Conservation (phyloP, 2,888 invertebrate species). For the Neocrepidodera transversa region DNA sequence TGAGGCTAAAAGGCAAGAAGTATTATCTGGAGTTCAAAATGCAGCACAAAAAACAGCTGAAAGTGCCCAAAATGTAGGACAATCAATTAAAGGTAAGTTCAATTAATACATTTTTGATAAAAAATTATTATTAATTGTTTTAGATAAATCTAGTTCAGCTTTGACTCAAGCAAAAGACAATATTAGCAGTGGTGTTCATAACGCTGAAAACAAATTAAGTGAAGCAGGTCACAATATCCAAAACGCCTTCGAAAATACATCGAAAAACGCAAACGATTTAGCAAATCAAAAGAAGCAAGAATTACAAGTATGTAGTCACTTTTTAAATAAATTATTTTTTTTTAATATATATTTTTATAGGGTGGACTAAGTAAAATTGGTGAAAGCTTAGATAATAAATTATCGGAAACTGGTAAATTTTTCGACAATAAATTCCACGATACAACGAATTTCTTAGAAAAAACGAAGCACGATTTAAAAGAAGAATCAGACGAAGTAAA, state of each 20-base stretch:
- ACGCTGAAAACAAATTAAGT: constrained; percentile 42
- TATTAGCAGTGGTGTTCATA: constrained; percentile 42
- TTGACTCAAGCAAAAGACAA: constrained; percentile 39
- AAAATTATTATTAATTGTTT: too few relatives aligned
- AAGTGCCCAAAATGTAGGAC: constrained; percentile 37
- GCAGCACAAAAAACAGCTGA: constrained; percentile 23
- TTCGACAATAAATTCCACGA: constrained; percentile 40
- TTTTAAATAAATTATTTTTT: neutral
- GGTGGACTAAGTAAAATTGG: constrained; percentile 32
- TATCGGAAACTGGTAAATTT: constrained; percentile 39
- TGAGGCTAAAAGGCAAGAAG: constrained; percentile 26
- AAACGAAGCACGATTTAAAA: constrained; percentile 31
- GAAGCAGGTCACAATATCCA: constrained; percentile 38
- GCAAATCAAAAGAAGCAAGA: constrained; percentile 38
- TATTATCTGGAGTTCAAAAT: constrained; percentile 27
- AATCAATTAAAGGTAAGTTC: constrained; percentile 58
- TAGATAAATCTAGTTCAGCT: constrained; percentile 30
- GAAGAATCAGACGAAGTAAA: constrained; percentile 43
- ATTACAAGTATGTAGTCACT: constrained; percentile 24
- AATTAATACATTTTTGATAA: too few relatives aligned
- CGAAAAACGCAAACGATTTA: constrained; percentile 31
- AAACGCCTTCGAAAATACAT: constrained; percentile 29
- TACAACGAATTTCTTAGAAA: constrained; percentile 30
- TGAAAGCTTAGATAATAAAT: constrained; percentile 36
- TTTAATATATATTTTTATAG: constrained; percentile 20